Conservation (phyloP, 2,797 vertebrate species). For the Thaleichthys pacificus region DNA sequence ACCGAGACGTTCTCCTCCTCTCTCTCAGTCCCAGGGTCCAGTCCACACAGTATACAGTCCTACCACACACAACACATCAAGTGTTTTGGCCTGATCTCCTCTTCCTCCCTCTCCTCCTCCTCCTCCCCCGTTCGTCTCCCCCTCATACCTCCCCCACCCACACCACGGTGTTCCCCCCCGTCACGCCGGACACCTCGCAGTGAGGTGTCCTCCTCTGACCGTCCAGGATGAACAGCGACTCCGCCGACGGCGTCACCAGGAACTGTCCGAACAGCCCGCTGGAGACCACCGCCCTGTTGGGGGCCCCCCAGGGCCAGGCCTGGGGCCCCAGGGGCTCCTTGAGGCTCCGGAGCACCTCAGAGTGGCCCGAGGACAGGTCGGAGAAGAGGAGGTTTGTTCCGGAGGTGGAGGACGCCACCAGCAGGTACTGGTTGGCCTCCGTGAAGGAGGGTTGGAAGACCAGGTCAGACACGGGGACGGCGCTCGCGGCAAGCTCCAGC, state of each 20-base stretch:
- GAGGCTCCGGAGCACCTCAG: conserved; percentile 78
- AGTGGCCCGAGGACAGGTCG: conserved; percentile 83
- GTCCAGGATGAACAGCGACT: conserved; percentile 89
- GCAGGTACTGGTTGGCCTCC: conserved; percentile 81
- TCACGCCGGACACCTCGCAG: conserved; percentile 92
- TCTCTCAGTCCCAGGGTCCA: conserved; percentile 71
- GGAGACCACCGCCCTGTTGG: conserved; percentile 84
- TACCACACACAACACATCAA: conserved; percentile 66
- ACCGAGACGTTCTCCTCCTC: conserved; percentile 56
- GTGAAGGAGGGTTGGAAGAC: conserved; percentile 90
- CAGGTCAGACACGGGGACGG: conserved; percentile 78
- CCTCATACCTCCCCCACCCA: conserved; percentile 98
- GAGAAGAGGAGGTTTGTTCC: conserved; percentile 84
- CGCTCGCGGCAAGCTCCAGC: conserved; percentile 66
- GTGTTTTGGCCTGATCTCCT: conserved; percentile 65
- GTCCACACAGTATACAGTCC: conserved; percentile 63
- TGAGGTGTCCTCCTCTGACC: conserved; percentile 85
- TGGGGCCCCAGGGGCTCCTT: conserved; percentile 79
- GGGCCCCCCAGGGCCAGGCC: conserved; percentile 83
- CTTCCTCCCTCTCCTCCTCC: conserved; percentile 28
- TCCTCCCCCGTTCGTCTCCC: conserved; percentile 23
- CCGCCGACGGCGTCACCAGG: conserved; percentile 85
- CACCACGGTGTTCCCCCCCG: conserved; percentile 85
- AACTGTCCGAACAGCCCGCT: conserved; percentile 94
- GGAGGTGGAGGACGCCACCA: conserved; percentile 80